Percentiles rank a stretch among this genome's conserved stretches.
These are phyloP conservation scores for Tachina fera DNA, from an alignment of 2,888 invertebrate genomes.

Conservation along the genomic window DNA sequence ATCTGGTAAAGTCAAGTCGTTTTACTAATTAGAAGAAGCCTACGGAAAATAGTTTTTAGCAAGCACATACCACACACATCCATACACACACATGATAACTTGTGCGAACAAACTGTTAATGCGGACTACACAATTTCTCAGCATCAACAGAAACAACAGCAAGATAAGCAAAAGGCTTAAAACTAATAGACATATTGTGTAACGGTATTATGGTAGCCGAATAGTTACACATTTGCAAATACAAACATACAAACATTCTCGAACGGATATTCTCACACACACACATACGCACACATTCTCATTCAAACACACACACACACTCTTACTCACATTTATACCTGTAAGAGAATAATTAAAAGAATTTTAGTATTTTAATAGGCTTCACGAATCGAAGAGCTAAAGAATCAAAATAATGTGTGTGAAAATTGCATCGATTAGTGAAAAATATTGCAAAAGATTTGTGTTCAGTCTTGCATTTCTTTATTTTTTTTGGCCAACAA, in stretches of 20 bases:
- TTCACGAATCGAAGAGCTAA: not conserved
- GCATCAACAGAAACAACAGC: constrained; percentile 16
- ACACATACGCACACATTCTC: not conserved
- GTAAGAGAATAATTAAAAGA: constrained; percentile 59
- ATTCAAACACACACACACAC: not conserved
- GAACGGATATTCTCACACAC: not conserved
- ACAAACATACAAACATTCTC: not conserved
- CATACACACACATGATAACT: not conserved
- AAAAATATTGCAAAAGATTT: not conserved
- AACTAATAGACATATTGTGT: constrained; percentile 36
- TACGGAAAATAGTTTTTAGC: constrained; percentile 4
- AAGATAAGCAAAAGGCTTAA: constrained; percentile 41
- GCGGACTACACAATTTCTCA: constrained; percentile 11
- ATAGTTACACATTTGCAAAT: constrained; percentile 35
- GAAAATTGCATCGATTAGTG: constrained; percentile 32
- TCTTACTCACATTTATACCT: not conserved
- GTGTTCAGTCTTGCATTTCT: not conserved
- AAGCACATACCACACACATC: constrained; percentile 32
- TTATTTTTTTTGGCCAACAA: not conserved
- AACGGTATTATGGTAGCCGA: constrained; percentile 40
- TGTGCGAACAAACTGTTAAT: not conserved
- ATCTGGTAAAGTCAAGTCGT: constrained; percentile 51
- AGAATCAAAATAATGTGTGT: constrained; percentile 42
- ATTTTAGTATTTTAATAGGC: constrained; percentile 61
- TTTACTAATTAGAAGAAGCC: constrained; percentile 60